Percentiles rank a stretch among this genome's conserved stretches.
Conservation (phyloP, 2,113 vertebrate species). For the Grus americana region DNA sequence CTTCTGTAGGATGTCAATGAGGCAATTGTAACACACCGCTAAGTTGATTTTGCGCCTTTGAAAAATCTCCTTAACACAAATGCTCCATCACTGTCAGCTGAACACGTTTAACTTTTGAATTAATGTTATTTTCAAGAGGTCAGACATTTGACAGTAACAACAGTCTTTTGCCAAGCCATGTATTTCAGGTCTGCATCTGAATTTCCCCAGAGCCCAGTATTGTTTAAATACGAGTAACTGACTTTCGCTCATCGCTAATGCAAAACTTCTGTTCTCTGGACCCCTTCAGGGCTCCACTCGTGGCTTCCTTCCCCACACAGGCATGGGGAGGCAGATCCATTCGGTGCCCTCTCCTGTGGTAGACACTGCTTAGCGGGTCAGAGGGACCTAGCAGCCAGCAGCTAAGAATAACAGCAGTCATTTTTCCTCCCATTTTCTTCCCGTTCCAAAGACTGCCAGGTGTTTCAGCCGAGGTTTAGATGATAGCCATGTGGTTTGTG, state of each 20-base stretch:
- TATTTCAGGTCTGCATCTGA: slow-evolving; percentile 27
- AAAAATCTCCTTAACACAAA: slow-evolving; percentile 43
- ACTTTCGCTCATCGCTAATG: background rate
- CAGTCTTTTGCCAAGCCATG: slow-evolving; percentile 19
- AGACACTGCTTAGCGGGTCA: background rate
- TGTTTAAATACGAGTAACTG: background rate
- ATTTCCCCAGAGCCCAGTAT: slow-evolving; percentile 3
- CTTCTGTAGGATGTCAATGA: background rate
- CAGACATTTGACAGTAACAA: slow-evolving; percentile 27
- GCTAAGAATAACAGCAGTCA: background rate
- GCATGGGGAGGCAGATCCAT: background rate
- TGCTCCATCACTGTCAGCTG: slow-evolving; percentile 31
- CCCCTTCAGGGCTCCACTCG: background rate
- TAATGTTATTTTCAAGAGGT: slow-evolving; percentile 48
- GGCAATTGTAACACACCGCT: background rate
- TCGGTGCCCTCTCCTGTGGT: background rate
- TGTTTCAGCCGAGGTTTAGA: background rate
- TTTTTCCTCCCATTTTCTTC: background rate
- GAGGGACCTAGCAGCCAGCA: background rate
- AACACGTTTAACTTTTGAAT: slow-evolving; percentile 43
- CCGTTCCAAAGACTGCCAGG: background rate
- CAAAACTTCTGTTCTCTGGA: slow-evolving; percentile 13
- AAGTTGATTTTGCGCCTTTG: background rate
- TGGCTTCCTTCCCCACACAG: background rate
- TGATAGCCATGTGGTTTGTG: background rate